These are phyloP conservation scores for Drosophila macrospina DNA, from an alignment of 2,888 invertebrate species.

Conservation along the genomic window DNA sequence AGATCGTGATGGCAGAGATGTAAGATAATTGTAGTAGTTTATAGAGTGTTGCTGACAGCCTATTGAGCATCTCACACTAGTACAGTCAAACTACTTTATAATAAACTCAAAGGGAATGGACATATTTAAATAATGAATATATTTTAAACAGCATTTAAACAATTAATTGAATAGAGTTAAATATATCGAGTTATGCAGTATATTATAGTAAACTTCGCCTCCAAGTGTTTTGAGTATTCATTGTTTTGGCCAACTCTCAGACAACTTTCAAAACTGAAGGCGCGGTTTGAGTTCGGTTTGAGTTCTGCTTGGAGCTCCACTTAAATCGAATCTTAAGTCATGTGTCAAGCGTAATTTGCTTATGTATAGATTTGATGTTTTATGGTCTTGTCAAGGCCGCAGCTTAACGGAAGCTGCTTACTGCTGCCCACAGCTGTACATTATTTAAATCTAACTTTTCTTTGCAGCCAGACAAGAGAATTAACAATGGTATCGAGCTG, in stretches of 20 bases:
- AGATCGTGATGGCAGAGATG: constrained; percentile 2
- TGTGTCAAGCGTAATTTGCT: constrained; percentile 36
- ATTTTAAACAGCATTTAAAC: background rate
- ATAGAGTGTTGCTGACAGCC: background rate
- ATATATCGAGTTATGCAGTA: background rate
- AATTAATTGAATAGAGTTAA: background rate
- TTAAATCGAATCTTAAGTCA: constrained; percentile 31
- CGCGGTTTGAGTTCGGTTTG: constrained; percentile 17
- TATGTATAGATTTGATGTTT: constrained; percentile 24
- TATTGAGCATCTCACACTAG: background rate
- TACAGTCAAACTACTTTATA: background rate
- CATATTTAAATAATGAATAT: background rate
- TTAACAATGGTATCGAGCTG: constrained; percentile 45
- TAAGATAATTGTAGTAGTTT: background rate
- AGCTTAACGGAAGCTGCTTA: constrained; percentile 49
- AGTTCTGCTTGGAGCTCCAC: constrained; percentile 13
- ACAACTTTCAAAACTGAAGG: constrained; percentile 68
- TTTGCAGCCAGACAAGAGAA: constrained; percentile 36
- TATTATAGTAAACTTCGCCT: background rate
- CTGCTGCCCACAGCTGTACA: constrained; percentile 8
- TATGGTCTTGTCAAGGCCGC: constrained; percentile 57
- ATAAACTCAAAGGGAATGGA: background rate
- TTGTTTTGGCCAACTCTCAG: constrained; percentile 30
- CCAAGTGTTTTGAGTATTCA: constrained; percentile 7
- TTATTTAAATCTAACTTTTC: constrained; percentile 1